A percentile compares a stretch with the other conserved stretches of the same genome.
Evolutionary conservation across 2,113 vertebrate species (phyloP).

Genomic region (Callocephalon fimbriatum): DNA sequence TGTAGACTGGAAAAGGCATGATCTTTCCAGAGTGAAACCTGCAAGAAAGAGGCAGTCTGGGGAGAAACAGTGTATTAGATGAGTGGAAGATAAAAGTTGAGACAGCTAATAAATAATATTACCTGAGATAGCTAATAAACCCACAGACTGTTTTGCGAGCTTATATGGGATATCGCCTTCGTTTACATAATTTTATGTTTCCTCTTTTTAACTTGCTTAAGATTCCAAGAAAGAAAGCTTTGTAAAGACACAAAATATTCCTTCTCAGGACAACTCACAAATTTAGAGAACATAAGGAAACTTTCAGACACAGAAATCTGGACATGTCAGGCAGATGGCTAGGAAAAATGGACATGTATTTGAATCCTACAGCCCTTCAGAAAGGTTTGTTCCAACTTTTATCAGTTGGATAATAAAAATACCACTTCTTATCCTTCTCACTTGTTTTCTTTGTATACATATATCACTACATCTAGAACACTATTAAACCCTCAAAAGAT

Average conservation of each 20-base stretch:
- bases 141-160: neutral
- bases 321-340: neutral
- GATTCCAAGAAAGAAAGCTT: neutral
- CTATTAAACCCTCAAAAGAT: neutral
- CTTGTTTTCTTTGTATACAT: neutral
- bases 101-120: neutral
- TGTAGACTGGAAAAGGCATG: neutral
- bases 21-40: neutral
- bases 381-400: neutral
- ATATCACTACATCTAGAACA: neutral
- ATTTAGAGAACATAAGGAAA: neutral
- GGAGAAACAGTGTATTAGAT: neutral
- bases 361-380: neutral
- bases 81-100: neutral
- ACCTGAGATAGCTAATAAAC: neutral
- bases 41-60: neutral
- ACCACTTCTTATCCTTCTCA: neutral
- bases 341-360: neutral
- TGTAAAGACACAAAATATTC: neutral
- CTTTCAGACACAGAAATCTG: neutral
- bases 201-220: neutral
- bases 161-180: neutral
- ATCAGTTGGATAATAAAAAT: neutral
- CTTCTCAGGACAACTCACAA: neutral
- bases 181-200: neutral